A percentile compares a stretch with the other conserved stretches of the same genome.
Conservation (phyloP, 1,140 invertebrate species). For the Chrysoperla carnea region DNA sequence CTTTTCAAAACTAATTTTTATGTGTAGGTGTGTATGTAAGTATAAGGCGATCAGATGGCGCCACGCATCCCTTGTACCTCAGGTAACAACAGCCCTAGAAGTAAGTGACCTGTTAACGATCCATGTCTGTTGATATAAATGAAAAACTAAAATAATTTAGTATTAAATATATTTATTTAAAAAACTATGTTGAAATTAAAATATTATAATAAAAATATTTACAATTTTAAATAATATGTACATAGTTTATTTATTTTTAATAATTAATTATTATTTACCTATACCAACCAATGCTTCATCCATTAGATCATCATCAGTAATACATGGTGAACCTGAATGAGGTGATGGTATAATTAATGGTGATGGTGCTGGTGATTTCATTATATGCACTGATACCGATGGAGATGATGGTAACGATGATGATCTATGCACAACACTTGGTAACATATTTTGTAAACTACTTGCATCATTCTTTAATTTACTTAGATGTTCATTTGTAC, state of each 20-base stretch:
- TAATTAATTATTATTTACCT: slow-evolving; percentile 34
- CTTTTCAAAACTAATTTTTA: too few relatives aligned
- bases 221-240: too few relatives aligned
- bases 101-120: too few relatives aligned
- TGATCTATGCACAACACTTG: slow-evolving; percentile 30
- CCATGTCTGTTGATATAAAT: too few relatives aligned
- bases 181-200: too few relatives aligned
- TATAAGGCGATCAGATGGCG: too few relatives aligned
- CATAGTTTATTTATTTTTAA: background rate
- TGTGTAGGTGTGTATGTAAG: too few relatives aligned
- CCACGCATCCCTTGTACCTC: too few relatives aligned
- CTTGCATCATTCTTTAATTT: slow-evolving; percentile 19
- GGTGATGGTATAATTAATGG: slow-evolving; percentile 48
- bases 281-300: slow-evolving; percentile 67
- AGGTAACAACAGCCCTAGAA: too few relatives aligned
- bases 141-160: too few relatives aligned
- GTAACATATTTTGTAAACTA: slow-evolving; percentile 27
- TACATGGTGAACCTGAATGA: slow-evolving; percentile 58
- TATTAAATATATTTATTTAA: too few relatives aligned
- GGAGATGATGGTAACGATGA: slow-evolving; percentile 37
- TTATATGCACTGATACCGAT: slow-evolving; percentile 55
- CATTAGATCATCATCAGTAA: slow-evolving; percentile 78
- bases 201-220: too few relatives aligned
- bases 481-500: slow-evolving; percentile 10
- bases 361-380: slow-evolving; percentile 58